A percentile compares a stretch with the other conserved stretches of the same genome.
phyloP scores from a whole-genome alignment of 1,140 invertebrate genomes.

The Arctopsyche grandis region DNA sequence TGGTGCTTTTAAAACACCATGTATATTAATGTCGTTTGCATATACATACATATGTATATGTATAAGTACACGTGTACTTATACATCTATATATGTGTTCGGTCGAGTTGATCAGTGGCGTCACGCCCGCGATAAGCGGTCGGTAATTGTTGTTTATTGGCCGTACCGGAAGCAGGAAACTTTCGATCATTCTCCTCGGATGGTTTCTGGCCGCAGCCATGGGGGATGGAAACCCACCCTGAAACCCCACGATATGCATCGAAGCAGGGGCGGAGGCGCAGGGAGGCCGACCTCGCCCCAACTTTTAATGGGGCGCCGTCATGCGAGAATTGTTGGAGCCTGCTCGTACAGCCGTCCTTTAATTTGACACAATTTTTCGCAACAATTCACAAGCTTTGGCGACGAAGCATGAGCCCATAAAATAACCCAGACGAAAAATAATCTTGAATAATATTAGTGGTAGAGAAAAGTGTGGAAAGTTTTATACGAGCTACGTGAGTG shows the following conservation, averaged over 20 bases:
- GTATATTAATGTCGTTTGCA: background rate
- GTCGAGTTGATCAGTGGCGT: conserved; percentile 16
- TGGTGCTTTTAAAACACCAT: background rate
- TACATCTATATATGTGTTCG: background rate
- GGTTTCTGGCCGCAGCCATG: background rate
- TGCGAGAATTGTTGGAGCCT: conserved; percentile 24
- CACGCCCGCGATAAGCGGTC: conserved; percentile 29
- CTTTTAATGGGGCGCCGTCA: conserved; percentile 47
- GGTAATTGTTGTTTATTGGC: conserved; percentile 48
- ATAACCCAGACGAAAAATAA: background rate
- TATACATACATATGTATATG: background rate
- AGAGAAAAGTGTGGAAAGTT: background rate
- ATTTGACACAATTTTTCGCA: conserved; percentile 33
- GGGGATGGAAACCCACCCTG: background rate
- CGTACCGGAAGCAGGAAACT: conserved; percentile 39
- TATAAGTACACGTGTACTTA: background rate
- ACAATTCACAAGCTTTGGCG: conserved; percentile 11
- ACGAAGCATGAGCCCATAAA: conserved; percentile 5
- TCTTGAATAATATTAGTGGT: background rate
- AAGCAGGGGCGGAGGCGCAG: conserved; percentile 12
- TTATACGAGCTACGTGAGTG: no score
- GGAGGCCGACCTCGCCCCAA: conserved; percentile 18
- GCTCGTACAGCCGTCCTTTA: background rate
- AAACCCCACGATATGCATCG: conserved; percentile 14
- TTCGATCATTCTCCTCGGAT: conserved; percentile 44